A percentile compares a stretch with the other conserved stretches of the same genome.
Conservation (phyloP, 2,797 vertebrate genomes). For the Heliangelus exortis region DNA sequence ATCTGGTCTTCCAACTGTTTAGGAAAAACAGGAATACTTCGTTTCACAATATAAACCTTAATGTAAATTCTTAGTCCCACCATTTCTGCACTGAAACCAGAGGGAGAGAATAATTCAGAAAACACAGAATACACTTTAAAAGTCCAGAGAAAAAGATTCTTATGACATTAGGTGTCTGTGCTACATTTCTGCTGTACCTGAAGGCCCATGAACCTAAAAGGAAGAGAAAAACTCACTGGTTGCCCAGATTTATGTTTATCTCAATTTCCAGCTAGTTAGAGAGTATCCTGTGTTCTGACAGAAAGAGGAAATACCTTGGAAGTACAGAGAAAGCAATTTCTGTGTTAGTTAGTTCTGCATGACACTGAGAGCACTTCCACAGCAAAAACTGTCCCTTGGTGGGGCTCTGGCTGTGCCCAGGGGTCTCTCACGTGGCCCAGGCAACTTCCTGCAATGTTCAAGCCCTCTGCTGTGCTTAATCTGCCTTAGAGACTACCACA, state of each 20-base stretch:
- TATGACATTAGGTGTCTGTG: neutral
- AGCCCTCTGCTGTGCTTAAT: neutral
- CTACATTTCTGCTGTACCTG: neutral
- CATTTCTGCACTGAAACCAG: neutral
- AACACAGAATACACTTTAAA: neutral
- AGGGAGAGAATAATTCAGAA: neutral
- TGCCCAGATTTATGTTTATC: neutral
- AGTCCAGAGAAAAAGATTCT: neutral
- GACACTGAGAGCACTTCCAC: rapidly evolving
- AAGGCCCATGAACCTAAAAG: neutral
- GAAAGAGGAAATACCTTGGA: neutral
- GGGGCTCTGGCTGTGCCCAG: neutral
- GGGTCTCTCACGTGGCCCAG: neutral
- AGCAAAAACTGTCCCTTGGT: neutral
- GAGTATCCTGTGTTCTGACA: neutral
- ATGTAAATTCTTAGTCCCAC: neutral
- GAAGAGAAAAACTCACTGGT: neutral
- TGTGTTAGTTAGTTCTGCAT: rapidly evolving
- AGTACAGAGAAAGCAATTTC: neutral
- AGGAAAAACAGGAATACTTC: neutral
- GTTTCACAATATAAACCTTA: neutral
- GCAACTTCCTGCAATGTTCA: neutral
- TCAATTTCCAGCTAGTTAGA: neutral
- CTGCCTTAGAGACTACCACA: neutral
- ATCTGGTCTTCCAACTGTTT: neutral